Conservation (phyloP, 2,888 invertebrate species). For the Rhamnusium bicolor region DNA sequence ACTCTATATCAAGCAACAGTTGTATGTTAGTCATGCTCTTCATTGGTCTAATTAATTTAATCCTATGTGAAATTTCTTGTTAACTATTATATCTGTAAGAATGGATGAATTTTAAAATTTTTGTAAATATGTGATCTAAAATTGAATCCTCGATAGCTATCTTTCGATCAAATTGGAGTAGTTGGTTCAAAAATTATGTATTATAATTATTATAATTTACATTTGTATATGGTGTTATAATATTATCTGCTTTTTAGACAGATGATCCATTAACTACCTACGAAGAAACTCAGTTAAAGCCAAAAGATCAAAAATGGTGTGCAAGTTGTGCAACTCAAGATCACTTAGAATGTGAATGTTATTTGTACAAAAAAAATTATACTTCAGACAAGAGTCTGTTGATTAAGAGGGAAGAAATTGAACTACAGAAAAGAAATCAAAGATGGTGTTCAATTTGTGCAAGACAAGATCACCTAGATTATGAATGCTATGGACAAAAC, state of each 20-base stretch:
- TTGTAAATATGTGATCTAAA: too few species aligned
- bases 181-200: too few species aligned
- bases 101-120: too few species aligned
- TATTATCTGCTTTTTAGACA: background rate
- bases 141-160: too few species aligned
- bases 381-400: slow-evolving; percentile 53
- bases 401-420: slow-evolving; percentile 31
- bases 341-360: slow-evolving; percentile 65
- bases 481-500: slow-evolving; percentile 38
- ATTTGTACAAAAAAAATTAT: slow-evolving; percentile 56
- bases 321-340: slow-evolving; percentile 70
- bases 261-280: background rate
- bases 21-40: too few species aligned
- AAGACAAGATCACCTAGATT: background rate
- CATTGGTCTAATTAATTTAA: too few species aligned
- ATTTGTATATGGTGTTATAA: background rate
- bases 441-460: background rate
- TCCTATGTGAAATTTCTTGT: too few species aligned
- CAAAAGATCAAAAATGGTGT: slow-evolving; percentile 65
- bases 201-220: too few species aligned
- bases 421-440: background rate
- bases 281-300: slow-evolving; percentile 60
- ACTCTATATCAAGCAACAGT: too few species aligned
- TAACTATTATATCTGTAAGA: too few species aligned
- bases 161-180: too few species aligned